A percentile compares a stretch with the other conserved stretches of the same genome.
These are phyloP conservation scores for Chrysocyon brachyurus DNA, from an alignment of 2,797 vertebrate species.

Conservation along the genomic window DNA sequence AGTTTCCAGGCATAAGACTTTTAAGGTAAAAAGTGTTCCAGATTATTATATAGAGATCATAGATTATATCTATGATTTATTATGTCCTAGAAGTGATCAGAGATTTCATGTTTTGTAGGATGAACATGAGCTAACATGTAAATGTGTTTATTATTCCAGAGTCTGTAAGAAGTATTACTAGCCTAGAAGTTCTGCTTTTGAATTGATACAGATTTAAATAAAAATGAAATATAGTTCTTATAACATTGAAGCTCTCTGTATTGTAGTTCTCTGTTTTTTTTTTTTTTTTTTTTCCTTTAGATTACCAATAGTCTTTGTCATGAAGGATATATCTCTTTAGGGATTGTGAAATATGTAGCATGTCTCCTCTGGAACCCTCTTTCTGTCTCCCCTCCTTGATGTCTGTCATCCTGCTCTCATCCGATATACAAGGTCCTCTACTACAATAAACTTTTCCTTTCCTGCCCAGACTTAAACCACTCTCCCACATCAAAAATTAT, in stretches of 20 bases:
- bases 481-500: neutral
- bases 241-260: neutral
- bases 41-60: neutral
- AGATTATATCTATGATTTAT: neutral
- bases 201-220: constrained; percentile 41
- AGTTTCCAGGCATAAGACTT: neutral
- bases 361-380: neutral
- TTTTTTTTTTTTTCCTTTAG: neutral
- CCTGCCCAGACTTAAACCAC: neutral
- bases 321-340: neutral
- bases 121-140: neutral
- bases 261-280: neutral
- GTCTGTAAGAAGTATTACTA: constrained; percentile 11
- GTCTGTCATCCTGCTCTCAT: neutral
- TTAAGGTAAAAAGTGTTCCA: neutral
- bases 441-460: neutral
- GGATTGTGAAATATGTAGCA: neutral
- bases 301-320: constrained; percentile 20
- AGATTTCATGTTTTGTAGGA: constrained; percentile 26
- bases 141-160: neutral
- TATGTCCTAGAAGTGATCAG: constrained; percentile 18
- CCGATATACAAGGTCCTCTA: neutral
- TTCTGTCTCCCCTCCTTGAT: neutral
- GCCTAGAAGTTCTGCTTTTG: constrained; percentile 31
- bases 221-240: constrained; percentile 37